Conservation (phyloP, 2,113 vertebrate species). For the Emydocephalus ijimae region DNA sequence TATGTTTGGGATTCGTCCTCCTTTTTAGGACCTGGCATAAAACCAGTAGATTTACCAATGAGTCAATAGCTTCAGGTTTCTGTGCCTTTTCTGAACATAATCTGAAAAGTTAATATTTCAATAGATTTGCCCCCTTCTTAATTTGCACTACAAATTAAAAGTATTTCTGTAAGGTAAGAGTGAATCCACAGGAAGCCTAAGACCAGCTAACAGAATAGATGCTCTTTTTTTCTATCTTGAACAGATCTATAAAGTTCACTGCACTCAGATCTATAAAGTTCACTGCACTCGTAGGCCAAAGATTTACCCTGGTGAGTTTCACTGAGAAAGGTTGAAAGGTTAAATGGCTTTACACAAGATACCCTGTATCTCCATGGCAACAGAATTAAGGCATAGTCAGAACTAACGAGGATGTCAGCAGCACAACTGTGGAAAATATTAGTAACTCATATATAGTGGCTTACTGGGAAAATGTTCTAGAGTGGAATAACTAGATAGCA, state of each 20-base stretch:
- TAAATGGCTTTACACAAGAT: neutral
- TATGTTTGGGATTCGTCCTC: too few species aligned
- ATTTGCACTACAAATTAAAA: neutral
- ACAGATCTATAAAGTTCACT: neutral
- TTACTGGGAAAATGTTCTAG: neutral
- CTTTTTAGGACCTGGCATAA: neutral
- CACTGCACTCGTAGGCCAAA: neutral
- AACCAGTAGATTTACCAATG: neutral
- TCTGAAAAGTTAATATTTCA: constrained; percentile 10
- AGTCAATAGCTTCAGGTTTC: neutral
- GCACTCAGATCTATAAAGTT: neutral
- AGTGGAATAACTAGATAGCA: neutral
- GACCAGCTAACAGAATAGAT: neutral
- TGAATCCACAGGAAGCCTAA: neutral
- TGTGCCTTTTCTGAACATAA: neutral
- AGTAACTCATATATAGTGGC: neutral
- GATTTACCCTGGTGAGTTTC: neutral
- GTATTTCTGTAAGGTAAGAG: neutral
- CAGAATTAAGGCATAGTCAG: neutral
- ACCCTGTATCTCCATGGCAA: neutral
- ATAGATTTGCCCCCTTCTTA: neutral
- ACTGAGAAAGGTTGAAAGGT: neutral
- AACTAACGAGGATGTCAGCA: too few species aligned
- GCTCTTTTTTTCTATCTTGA: neutral
- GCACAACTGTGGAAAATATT: neutral